Percentiles rank a stretch among this genome's conserved stretches.
Conservation (phyloP, 2,888 invertebrate species). For the Cacoxenus indagator region DNA sequence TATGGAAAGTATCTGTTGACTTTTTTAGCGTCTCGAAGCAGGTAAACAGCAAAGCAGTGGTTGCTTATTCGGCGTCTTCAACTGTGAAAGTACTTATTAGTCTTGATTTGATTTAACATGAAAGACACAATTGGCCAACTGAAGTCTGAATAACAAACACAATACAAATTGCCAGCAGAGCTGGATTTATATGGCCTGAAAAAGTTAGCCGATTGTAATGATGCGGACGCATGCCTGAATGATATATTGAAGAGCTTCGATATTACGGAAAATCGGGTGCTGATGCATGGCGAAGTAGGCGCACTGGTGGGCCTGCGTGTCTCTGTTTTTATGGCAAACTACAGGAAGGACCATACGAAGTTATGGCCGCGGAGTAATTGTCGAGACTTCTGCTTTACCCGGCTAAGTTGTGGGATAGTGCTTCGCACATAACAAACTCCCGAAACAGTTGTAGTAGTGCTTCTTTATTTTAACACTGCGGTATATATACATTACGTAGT, state of each 20-base stretch:
- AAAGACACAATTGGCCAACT: slow-evolving; percentile 74
- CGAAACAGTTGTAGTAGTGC: no score
- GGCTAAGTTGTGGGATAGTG: slow-evolving; percentile 77
- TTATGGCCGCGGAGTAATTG: slow-evolving; percentile 77
- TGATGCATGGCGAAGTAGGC: slow-evolving; percentile 74
- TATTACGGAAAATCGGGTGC: slow-evolving; percentile 84
- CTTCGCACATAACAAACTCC: slow-evolving; percentile 76
- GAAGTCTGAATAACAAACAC: slow-evolving; percentile 71
- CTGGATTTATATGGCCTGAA: slow-evolving; percentile 83
- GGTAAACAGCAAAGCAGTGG: slow-evolving; percentile 77
- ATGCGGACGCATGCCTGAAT: slow-evolving; percentile 75
- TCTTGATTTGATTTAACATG: slow-evolving; percentile 79
- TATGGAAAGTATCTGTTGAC: slow-evolving; percentile 13
- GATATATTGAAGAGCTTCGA: slow-evolving; percentile 80
- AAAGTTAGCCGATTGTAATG: slow-evolving; percentile 76
- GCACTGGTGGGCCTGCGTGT: slow-evolving; percentile 76
- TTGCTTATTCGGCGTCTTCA: slow-evolving; percentile 82
- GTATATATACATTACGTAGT: no score
- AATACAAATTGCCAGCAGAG: slow-evolving; percentile 80
- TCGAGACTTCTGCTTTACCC: slow-evolving; percentile 79
- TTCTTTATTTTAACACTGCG: no score
- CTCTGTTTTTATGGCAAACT: slow-evolving; percentile 79
- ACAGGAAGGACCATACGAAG: slow-evolving; percentile 76
- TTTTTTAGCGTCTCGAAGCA: slow-evolving; percentile 78
- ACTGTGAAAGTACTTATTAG: slow-evolving; percentile 79